Base-by-base conservation (phyloP, 2,888 invertebrate species). In the Panopea generosa region DNA sequence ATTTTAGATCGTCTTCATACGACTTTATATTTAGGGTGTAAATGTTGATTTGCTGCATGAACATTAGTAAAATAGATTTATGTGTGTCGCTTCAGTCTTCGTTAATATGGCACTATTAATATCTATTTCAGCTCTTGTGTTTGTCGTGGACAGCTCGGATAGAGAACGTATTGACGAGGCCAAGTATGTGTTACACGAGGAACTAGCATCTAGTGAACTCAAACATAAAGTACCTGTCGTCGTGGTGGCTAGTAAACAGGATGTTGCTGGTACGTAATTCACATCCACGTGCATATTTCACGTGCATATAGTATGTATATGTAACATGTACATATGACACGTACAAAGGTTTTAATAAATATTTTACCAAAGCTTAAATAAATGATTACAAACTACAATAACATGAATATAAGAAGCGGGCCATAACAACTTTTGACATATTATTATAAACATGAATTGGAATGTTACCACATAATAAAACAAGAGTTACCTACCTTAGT, bases 81-180 rank as follows among this genome's bases (percentile, higher is more conserved):
- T n/a, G n/a, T n/a, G n/a, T n/a, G n/a, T n/a, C n/a, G n/a, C n/a
- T n/a, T n/a, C n/a, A n/a, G n/a, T n/a, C n/a, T n/a, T n/a, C n/a
- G n/a, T n/a, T n/a, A n/a, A n/a, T n/a, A n/a, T n/a, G n/a, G n/a
- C n/a, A n/a, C n/a, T n/a, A n/a, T n/a, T n/a, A n/a, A n/a, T n/a
- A n/a, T n/a, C n/a, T n/a, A n/a, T 67, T 70, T 22, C 63, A 80
- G 80, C 69, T 1, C 66, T 80, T 27, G 69, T 80, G n/a, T 80
- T 29, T 43, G 80, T 80, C 26, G 80, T 80, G n/a, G 80, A 80
- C 67, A 73, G 80, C 55, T 52, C 56, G 14, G 80, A 80, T 45
- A 65, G 45, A 24, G 73, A 76, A 1, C 65, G 80, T 22, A 49
- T 72, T 1, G 80, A 80, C 49, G 80, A 80, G 57, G 72, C 80